Evolutionary conservation across 2,113 vertebrate species (phyloP), one percentile per base, ranked within the genome.

Genomic region (Pseudolaguvia tuberculata): DNA sequence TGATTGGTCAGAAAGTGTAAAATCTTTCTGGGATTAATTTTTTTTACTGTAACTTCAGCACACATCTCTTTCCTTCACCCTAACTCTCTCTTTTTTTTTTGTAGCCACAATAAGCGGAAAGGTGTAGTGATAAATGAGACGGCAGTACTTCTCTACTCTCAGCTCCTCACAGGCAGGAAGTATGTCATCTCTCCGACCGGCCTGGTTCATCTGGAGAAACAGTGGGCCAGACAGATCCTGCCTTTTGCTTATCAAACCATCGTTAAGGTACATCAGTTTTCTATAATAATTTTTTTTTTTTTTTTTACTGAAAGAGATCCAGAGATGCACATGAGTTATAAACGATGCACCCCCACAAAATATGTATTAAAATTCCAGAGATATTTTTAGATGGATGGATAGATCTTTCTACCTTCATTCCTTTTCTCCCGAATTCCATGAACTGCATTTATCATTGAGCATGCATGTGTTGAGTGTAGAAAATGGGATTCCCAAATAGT

Each of bases 211-310:
- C 88, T 99, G 73, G 94, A 98, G 88, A 98, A 98, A 73, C 96
- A 99, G 80, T 99, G 96, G 96, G 90, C 94, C 80, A 98, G 95
- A 86, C 96, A 98, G 88, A 83, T 91, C 80, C 89, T 98, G 79
- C 94, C 95, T 61, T 97, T 96, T 80, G 92, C 94, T 83, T 90
- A 90, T 86, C 96, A 99, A 87, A 93, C 94, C 5, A 77, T 96
- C 79, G 96, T 99, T 65, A 94, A 93, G 92, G 96, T 98, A 86
- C 70, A 1, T 11, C 9, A 65, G 11, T 25, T 67, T 23, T 52
- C 0, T 17, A n/a, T n/a, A n/a, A n/a, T n/a, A n/a, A n/a, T n/a
- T n/a, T n/a, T n/a, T n/a, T n/a, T n/a, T n/a, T n/a, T n/a, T 6
- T 29, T 31, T 53, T 70, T 35, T 35, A 35, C 29, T 2, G 9